Base-by-base conservation (phyloP, 2,797 vertebrate genomes). In the Carduelis carduelis region DNA sequence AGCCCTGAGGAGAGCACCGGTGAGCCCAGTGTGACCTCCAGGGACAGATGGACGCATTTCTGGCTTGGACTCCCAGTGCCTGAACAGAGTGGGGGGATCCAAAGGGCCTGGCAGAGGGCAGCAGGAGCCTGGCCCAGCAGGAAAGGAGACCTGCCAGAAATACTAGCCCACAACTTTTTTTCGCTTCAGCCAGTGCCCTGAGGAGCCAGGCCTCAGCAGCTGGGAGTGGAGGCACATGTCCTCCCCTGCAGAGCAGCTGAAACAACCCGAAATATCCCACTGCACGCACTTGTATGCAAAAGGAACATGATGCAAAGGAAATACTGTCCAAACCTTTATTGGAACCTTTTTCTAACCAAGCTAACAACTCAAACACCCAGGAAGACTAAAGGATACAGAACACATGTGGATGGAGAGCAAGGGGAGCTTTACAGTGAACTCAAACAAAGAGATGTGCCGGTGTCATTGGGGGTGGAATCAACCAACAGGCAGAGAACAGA, bases 331-430 rank as follows among this genome's bases (percentile, higher is more conserved):
- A 94, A 80, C 78, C 77, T 96, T 97, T 96, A 95, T 96, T 97
- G 82, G 83, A 93, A 87, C 75, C 89, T 93, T 96, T 91, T 93
- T 91, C 94, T 96, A 94, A 94, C 82, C 92, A 93, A 91, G 87
- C 91, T 97, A 96, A 97, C 91, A 93, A 97, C 96, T 95, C 83
- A 84, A 92, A 96, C 83, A 94, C 85, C 91, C 84, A 92, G 97
- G 96, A 98, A 96, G 96, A 97, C 95, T 95, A 92, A 97, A 85
- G 96, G 83, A 86, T 77, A 97, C 96, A 90, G 80, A 47, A 83
- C 63, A 11, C 52, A 21, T 68, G 81, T 53, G 21, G 26, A 83
- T 80, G 86, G 94, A 95, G 68, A 95, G 79, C 94, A 83, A 81
- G 75, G 78, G 95, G 72, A 75, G 53, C 37, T 89, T 87, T 65